Percentiles rank a stretch among this genome's conserved stretches.
Conservation (phyloP, 1,140 invertebrate species). For the Papilio helenus region DNA sequence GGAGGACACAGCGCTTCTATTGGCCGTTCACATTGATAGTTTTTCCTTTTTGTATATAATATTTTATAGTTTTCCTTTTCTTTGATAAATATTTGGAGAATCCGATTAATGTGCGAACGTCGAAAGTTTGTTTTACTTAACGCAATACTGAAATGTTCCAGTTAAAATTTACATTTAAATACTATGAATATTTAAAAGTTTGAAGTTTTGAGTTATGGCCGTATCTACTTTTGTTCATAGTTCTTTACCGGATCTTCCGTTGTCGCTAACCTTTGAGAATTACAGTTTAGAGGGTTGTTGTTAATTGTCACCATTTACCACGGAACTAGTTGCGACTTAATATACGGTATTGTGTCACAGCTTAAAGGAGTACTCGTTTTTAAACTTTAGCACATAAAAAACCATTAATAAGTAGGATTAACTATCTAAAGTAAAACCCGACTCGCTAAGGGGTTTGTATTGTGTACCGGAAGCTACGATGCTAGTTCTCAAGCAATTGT, state of each 20-base stretch:
- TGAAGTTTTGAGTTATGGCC: too few relatives aligned
- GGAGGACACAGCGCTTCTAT: conserved; percentile 58
- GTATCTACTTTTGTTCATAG: too few relatives aligned
- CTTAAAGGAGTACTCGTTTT: background rate
- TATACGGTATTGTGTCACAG: conserved; percentile 23
- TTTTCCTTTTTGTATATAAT: conserved; percentile 43
- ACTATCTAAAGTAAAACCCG: background rate
- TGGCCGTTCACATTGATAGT: conserved; percentile 42
- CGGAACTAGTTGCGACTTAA: conserved; percentile 27
- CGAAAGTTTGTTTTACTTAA: background rate
- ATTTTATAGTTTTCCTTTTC: conserved; percentile 34
- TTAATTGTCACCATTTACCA: too few relatives aligned
- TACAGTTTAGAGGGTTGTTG: too few relatives aligned
- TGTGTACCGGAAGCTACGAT: background rate
- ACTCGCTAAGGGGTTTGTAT: background rate
- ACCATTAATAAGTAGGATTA: background rate
- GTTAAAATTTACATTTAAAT: too few relatives aligned
- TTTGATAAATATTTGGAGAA: conserved; percentile 10
- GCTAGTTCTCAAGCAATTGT: conserved; percentile 3
- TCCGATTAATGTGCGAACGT: background rate
- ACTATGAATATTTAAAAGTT: too few relatives aligned
- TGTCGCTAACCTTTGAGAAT: background rate
- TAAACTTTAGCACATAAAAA: background rate
- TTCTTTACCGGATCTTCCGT: background rate
- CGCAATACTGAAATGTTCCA: background rate